phyloP scores from a whole-genome alignment of 2,113 vertebrate genomes.

The Clarias batrachus region DNA sequence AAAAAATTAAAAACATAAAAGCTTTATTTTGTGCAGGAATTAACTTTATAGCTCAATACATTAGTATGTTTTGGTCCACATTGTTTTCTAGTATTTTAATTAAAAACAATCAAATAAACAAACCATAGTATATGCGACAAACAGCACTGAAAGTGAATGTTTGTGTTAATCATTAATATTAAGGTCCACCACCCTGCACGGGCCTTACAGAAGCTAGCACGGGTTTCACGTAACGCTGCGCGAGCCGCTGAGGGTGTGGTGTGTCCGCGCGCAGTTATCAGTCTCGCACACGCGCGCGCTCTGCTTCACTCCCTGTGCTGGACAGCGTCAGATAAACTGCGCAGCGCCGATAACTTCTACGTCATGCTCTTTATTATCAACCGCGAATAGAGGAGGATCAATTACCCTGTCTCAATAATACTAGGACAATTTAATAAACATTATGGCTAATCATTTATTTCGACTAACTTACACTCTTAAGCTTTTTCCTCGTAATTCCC shows the following conservation, averaged over 20 bases:
- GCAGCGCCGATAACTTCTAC: background rate
- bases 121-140: background rate
- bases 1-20: background rate
- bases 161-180: background rate
- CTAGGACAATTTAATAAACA: background rate
- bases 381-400: background rate
- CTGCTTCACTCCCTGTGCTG: slow-evolving; percentile 24
- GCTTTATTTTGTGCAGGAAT: background rate
- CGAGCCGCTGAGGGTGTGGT: slow-evolving; percentile 6
- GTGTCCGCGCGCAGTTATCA: slow-evolving; percentile 22
- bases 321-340: slow-evolving; percentile 3
- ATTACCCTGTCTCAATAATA: background rate
- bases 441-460: background rate
- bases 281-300: background rate
- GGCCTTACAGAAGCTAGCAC: background rate
- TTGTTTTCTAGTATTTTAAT: background rate
- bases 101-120: background rate
- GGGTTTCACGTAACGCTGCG: no score
- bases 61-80: background rate
- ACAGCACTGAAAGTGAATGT: background rate
- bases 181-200: background rate
- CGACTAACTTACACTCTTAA: background rate
- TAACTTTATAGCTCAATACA: background rate
- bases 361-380: background rate
- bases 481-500: background rate